A percentile compares a stretch with the other conserved stretches of the same genome.
These are phyloP conservation scores for Lontra canadensis DNA, from an alignment of 2,113 vertebrate species.

Conservation along the genomic window DNA sequence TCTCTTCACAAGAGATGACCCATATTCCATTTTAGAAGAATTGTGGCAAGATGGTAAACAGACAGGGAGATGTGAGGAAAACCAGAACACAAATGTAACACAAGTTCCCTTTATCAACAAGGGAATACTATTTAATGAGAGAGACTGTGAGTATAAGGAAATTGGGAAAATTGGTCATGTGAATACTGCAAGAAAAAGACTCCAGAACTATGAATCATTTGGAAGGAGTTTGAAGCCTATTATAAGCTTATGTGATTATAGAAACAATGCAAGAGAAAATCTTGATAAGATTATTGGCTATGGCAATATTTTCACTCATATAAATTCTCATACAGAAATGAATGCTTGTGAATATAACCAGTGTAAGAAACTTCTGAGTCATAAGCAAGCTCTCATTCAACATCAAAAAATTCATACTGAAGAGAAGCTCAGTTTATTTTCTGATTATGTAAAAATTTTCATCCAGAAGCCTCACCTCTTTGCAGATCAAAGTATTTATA, in stretches of 20 bases:
- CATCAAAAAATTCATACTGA: constrained; percentile 8
- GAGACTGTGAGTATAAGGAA: constrained; percentile 41
- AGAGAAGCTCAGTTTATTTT: constrained; percentile 39
- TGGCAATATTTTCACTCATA: constrained; percentile 40
- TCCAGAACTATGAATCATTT: constrained; percentile 57
- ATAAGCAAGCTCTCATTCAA: neutral
- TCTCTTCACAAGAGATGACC: constrained; percentile 26
- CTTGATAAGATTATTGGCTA: neutral
- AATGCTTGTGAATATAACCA: constrained; percentile 15
- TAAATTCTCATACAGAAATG: constrained; percentile 37
- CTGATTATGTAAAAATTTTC: constrained; percentile 44
- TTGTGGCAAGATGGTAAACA: neutral
- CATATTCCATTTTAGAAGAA: constrained; percentile 12
- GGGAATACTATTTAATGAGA: neutral
- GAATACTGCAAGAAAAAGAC: constrained; percentile 64
- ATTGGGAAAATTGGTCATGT: constrained; percentile 64
- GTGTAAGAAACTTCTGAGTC: neutral
- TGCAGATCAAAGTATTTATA: constrained; percentile 15
- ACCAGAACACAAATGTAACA: neutral
- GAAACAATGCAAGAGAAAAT: constrained; percentile 63
- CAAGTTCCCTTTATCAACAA: neutral
- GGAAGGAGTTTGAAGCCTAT: constrained; percentile 64
- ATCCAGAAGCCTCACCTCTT: neutral
- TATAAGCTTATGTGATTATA: constrained; percentile 58
- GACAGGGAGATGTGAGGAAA: neutral